Evolutionary conservation across 1,140 invertebrate genomes (phyloP).

Genomic region (Vollenhovia emeryi): DNA sequence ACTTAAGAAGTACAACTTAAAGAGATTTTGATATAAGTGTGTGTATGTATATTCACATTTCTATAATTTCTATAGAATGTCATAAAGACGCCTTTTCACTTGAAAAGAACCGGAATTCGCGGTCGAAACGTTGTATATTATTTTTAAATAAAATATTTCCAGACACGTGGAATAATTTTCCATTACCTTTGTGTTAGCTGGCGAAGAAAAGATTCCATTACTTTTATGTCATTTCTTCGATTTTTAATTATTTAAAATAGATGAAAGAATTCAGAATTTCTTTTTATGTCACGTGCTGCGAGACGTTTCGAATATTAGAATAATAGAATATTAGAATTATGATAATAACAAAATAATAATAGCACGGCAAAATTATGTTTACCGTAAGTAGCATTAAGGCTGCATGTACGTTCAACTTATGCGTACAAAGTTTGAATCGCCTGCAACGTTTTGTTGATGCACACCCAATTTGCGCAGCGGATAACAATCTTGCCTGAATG

Average conservation of each 20-base stretch:
- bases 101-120: too few species aligned
- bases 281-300: background rate
- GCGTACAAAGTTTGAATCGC: background rate
- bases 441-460: slow-evolving; percentile 23
- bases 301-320: background rate
- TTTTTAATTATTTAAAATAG: background rate
- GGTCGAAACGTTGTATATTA: too few species aligned
- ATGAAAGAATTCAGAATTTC: background rate
- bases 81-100: too few species aligned
- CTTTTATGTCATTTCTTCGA: too few species aligned
- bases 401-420: background rate
- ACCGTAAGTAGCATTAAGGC: background rate
- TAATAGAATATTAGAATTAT: too few species aligned
- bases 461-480: slow-evolving; percentile 55
- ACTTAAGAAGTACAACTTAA: background rate
- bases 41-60: background rate
- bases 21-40: background rate
- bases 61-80: too few species aligned
- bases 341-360: slow-evolving; percentile 28
- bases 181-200: too few species aligned
- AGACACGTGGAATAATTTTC: too few species aligned
- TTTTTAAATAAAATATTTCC: too few species aligned
- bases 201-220: too few species aligned
- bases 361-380: background rate
- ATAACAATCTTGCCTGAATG: slow-evolving; percentile 64